Base-by-base conservation (phyloP, 2,888 invertebrate genomes). In the Rapana venosa region DNA sequence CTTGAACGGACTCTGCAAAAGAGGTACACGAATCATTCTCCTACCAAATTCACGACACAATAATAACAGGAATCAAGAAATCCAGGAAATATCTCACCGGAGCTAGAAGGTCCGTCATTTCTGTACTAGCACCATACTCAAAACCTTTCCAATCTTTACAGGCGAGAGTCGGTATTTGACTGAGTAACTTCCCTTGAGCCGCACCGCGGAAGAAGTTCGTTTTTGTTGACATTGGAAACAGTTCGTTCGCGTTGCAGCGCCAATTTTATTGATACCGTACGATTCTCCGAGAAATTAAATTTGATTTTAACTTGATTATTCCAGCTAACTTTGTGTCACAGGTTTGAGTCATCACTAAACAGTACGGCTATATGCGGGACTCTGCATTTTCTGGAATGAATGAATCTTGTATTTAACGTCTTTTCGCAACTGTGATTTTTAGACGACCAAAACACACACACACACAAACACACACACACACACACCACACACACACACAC, bases 1-100 rank as follows among this genome's bases (percentile, higher is more conserved):
- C 61, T 36, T 91, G 91, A 20, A 91, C 90, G 87, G 90, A 87
- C 47, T 91, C 89, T 89, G 89, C 11, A 87, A 90, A 17, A 90
- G 79, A 79, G 70, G 83, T 74, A 35, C 56, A 20, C 36, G 70
- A 0, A 77, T 26, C 8, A 15, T 35, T 66, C 35, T 66, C 66
- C 32, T 70, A 58, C 56, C 83, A 81, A 87, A 90, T n/a, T 32
- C 70, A 22, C n/a, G 70, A 61, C 74, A 20, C 90, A 90, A 79
- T 70, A 90, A 89, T n/a, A 77, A 88, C 6, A 70, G 2, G 85
- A 32, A 66, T 15, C 61, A 61, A 47, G 36, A 8, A 88, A 77
- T 30, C 32, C 56, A 17, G 15, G 70, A 66, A 36, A 83, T 26
- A 13, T 70, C 88, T 88, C 61, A 88, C 88, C 36, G 32, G 84